These are phyloP conservation scores for Eriosoma lanigerum DNA, from an alignment of 1,140 invertebrate genomes.

Conservation along the genomic window DNA sequence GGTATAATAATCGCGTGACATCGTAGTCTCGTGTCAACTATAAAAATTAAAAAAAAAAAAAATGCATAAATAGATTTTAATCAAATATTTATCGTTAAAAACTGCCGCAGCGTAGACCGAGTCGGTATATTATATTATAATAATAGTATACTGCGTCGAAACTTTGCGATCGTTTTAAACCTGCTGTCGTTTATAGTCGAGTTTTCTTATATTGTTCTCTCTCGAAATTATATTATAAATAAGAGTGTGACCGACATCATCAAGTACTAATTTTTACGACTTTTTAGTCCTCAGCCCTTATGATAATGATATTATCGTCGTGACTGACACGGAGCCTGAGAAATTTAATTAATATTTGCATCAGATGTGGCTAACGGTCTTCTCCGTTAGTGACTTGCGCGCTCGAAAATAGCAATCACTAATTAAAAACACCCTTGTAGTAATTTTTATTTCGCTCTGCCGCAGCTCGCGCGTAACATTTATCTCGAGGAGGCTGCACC, in stretches of 20 bases:
- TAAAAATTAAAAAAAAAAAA: slow-evolving; percentile 21
- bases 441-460: not conserved
- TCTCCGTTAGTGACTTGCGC: not conserved
- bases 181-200: not conserved
- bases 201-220: not conserved
- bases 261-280: slow-evolving; percentile 42
- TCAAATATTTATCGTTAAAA: slow-evolving; percentile 3
- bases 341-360: slow-evolving; percentile 50
- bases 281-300: not conserved
- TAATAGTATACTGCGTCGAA: not conserved
- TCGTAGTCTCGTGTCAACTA: slow-evolving; percentile 40
- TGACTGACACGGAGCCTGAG: slow-evolving; percentile 41
- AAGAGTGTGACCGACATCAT: slow-evolving; percentile 4
- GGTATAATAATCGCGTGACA: slow-evolving; percentile 38
- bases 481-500: not conserved
- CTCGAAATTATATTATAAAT: too few species aligned
- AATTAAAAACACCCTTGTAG: slow-evolving; percentile 43
- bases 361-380: slow-evolving; percentile 48
- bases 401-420: slow-evolving; percentile 29
- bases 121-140: not conserved
- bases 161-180: not conserved
- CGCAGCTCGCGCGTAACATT: too few species aligned
- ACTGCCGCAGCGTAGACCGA: not conserved
- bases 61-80: slow-evolving; percentile 10
- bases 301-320: not conserved